Conservation (phyloP, 2,888 invertebrate species). For the Apodemia hepburni region DNA sequence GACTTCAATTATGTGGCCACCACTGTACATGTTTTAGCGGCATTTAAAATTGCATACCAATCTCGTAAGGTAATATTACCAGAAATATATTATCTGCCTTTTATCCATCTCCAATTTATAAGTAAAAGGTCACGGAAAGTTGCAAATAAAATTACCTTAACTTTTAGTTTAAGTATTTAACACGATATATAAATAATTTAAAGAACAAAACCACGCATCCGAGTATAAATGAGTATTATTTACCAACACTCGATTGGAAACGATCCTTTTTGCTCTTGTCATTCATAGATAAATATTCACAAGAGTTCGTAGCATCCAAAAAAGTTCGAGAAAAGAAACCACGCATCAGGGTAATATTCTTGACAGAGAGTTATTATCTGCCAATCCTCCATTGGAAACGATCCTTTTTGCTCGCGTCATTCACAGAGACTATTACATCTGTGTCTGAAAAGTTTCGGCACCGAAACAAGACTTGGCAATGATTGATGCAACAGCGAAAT, state of each 20-base stretch:
- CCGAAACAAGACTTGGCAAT: slow-evolving; percentile 56
- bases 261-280: slow-evolving; percentile 2
- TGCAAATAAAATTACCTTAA: too few species aligned
- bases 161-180: too few species aligned
- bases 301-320: slow-evolving; percentile 1
- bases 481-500: slow-evolving; percentile 52
- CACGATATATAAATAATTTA: too few species aligned
- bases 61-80: too few species aligned
- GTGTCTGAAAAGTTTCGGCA: slow-evolving; percentile 22
- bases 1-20: too few species aligned
- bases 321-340: not conserved
- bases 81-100: too few species aligned
- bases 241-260: not conserved
- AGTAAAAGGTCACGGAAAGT: too few species aligned
- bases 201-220: not conserved
- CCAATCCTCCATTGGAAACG: slow-evolving; percentile 4
- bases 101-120: too few species aligned
- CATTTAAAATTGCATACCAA: too few species aligned
- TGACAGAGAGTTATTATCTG: slow-evolving; percentile 19
- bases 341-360: not conserved
- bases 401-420: slow-evolving; percentile 13
- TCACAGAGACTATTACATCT: slow-evolving; percentile 20
- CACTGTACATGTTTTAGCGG: too few species aligned
- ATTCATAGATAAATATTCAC: not conserved
- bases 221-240: slow-evolving; percentile 3